A percentile compares a stretch with the other conserved stretches of the same genome.
Evolutionary conservation across 2,888 invertebrate genomes (phyloP).

Genomic region (Luperina testacea): DNA sequence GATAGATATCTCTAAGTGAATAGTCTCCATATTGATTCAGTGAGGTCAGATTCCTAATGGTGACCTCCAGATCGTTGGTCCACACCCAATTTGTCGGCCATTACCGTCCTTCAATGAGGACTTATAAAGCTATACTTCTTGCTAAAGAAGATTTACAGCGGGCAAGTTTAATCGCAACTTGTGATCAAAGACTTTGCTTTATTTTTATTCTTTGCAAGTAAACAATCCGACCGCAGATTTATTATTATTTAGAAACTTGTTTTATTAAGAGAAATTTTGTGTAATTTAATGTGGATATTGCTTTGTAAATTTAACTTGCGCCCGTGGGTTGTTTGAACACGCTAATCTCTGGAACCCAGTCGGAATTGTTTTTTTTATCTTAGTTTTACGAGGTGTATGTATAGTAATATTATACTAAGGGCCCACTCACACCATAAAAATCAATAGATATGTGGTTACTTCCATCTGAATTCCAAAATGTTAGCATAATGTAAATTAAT

Average conservation of each 20-base stretch:
- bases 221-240: slow-evolving; percentile 46
- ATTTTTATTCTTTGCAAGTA: slow-evolving; percentile 50
- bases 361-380: neutral
- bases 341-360: too few species aligned
- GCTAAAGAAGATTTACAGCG: slow-evolving; percentile 52
- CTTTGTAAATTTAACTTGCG: slow-evolving; percentile 26
- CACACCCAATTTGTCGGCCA: slow-evolving; percentile 58
- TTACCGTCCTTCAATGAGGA: slow-evolving; percentile 51
- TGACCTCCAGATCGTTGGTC: slow-evolving; percentile 54
- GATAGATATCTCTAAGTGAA: slow-evolving; percentile 26
- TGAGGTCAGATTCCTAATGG: slow-evolving; percentile 58
- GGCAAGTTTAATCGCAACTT: slow-evolving; percentile 43
- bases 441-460: neutral
- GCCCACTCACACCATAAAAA: neutral
- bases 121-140: slow-evolving; percentile 62
- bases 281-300: slow-evolving; percentile 32
- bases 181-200: slow-evolving; percentile 42
- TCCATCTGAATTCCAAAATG: neutral
- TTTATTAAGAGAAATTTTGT: slow-evolving; percentile 40
- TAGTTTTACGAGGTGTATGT: neutral
- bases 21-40: slow-evolving; percentile 39
- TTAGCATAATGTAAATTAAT: neutral
- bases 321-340: neutral
- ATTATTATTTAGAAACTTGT: slow-evolving; percentile 53
- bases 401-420: neutral